phyloP scores from a whole-genome alignment of 2,888 invertebrate species.

The Aradus depressus region DNA sequence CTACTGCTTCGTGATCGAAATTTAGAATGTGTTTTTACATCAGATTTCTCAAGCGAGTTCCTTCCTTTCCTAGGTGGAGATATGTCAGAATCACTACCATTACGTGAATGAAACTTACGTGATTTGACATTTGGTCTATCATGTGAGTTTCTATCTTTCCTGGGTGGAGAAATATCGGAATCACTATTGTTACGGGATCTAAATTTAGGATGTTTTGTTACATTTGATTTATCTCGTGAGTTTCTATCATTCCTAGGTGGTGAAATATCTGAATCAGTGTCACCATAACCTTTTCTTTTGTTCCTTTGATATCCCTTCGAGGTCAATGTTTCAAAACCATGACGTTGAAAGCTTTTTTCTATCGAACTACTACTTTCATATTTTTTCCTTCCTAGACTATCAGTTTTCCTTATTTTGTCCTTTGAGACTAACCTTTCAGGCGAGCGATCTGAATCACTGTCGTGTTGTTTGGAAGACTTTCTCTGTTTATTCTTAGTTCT shows the following conservation, averaged over 20 bases:
- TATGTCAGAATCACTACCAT: conserved; percentile 20
- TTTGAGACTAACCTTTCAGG: no score
- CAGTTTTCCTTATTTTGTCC: no score
- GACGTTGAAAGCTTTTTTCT: no score
- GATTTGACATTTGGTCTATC: background rate
- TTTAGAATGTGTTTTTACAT: no score
- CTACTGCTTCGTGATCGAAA: no score
- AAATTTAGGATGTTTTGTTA: background rate
- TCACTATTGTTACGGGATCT: background rate
- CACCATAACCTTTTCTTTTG: background rate
- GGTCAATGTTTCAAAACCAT: conserved; percentile 22
- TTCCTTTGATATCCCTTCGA: conserved; percentile 7
- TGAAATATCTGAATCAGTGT: conserved; percentile 24
- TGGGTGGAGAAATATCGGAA: conserved; percentile 30
- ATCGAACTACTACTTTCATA: background rate
- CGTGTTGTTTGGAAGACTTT: background rate
- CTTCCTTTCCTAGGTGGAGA: conserved; percentile 21
- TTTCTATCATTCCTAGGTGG: conserved; percentile 19
- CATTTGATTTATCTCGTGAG: background rate
- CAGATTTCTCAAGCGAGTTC: background rate
- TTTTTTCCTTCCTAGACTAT: conserved; percentile 16
- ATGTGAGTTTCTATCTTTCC: conserved; percentile 6
- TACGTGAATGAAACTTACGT: background rate
- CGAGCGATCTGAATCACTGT: conserved; percentile 16
- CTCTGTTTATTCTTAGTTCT: no score